These are phyloP conservation scores for Pseudochirops cupreus DNA, from an alignment of 2,797 vertebrate species.

Conservation along the genomic window DNA sequence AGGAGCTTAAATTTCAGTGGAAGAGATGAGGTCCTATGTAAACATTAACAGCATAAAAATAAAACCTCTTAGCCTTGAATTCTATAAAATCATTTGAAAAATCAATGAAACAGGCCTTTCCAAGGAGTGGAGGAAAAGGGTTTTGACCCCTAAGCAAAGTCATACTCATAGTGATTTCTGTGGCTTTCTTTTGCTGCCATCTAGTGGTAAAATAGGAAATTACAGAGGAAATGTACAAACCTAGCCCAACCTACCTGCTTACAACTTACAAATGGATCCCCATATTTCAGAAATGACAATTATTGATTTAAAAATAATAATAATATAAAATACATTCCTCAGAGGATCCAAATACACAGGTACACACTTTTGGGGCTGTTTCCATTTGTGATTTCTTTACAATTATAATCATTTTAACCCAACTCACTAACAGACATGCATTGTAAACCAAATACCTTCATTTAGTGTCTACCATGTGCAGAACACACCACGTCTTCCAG, in stretches of 20 bases:
- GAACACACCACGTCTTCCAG: neutral
- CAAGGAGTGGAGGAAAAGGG: neutral
- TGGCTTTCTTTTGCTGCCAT: neutral
- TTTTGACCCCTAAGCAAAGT: neutral
- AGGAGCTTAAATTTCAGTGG: neutral
- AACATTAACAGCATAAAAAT: neutral
- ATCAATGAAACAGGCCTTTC: neutral
- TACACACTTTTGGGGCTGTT: neutral
- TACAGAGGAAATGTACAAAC: neutral
- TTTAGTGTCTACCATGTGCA: neutral
- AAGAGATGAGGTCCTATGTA: neutral
- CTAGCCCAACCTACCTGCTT: neutral
- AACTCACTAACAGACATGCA: neutral
- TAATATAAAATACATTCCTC: neutral
- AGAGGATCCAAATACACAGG: neutral
- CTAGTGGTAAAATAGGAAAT: neutral
- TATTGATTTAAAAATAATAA: neutral
- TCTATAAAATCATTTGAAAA: neutral
- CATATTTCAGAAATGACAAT: neutral
- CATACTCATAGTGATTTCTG: neutral
- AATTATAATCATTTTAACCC: neutral
- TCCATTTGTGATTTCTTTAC: neutral
- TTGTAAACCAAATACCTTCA: neutral
- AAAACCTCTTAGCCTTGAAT: neutral
- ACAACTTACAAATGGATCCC: neutral